A percentile compares a stretch with the other conserved stretches of the same genome.
These are phyloP conservation scores for Sylvia atricapilla DNA, from an alignment of 2,113 vertebrate species.

Conservation along the genomic window DNA sequence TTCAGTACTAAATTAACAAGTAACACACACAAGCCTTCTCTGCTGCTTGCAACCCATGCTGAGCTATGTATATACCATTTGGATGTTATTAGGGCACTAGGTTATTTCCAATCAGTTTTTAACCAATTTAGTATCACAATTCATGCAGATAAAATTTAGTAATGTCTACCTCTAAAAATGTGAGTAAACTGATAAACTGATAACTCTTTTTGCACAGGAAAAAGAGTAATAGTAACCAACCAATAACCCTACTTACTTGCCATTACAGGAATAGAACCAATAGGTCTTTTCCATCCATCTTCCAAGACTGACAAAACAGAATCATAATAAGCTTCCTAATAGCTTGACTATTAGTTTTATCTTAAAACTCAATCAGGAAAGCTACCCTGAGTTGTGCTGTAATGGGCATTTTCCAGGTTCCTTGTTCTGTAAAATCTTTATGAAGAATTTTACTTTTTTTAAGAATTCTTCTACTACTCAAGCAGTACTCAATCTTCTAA, in stretches of 20 bases:
- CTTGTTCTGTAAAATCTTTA: background rate
- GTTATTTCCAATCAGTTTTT: background rate
- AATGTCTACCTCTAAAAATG: background rate
- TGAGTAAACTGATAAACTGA: background rate
- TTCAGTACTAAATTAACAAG: background rate
- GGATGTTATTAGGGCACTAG: background rate
- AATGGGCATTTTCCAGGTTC: background rate
- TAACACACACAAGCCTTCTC: background rate
- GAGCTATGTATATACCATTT: background rate
- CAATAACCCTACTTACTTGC: background rate
- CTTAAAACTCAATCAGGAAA: background rate
- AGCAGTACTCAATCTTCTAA: background rate
- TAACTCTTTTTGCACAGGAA: background rate
- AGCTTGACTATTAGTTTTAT: background rate
- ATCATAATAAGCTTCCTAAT: background rate
- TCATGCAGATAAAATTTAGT: background rate
- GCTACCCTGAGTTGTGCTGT: background rate
- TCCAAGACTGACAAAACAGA: background rate
- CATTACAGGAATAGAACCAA: constrained; percentile 35
- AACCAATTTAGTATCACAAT: background rate
- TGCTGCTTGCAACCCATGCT: background rate
- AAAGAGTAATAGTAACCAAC: background rate
- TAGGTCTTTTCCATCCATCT: constrained; percentile 60
- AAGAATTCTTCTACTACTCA: background rate
- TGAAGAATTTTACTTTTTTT: background rate